Evolutionary conservation across 1,140 invertebrate genomes (phyloP).

Genomic region (Copidosoma floridanum): DNA sequence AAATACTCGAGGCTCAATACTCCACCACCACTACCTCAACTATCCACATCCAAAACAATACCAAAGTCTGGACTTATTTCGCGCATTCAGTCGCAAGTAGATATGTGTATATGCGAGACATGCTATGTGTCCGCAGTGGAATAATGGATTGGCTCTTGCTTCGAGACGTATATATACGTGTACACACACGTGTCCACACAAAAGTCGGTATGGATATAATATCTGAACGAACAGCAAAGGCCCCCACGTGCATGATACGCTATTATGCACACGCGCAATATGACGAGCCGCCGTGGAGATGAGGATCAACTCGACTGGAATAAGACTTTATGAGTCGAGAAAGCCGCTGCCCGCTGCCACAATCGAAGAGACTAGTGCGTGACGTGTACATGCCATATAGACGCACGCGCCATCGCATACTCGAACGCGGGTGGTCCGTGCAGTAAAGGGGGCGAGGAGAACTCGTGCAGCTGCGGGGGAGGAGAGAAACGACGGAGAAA

Average conservation of each 20-base stretch:
- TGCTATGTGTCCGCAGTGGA: constrained; percentile 33
- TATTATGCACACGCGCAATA: constrained; percentile 38
- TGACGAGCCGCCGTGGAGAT: constrained; percentile 32
- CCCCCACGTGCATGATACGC: constrained; percentile 22
- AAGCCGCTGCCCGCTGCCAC: too few species aligned
- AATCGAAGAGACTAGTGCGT: too few species aligned
- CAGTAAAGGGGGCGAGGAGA: background rate
- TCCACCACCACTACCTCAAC: too few species aligned
- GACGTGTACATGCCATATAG: too few species aligned
- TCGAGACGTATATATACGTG: background rate
- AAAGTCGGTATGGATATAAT: constrained; percentile 31
- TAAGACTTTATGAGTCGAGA: constrained; percentile 43
- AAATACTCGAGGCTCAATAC: too few species aligned
- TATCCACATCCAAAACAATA: too few species aligned
- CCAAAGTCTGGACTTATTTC: too few species aligned
- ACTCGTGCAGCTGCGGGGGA: too few species aligned
- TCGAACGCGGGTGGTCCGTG: constrained; percentile 3
- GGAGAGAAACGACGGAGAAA: too few species aligned
- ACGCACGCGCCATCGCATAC: background rate
- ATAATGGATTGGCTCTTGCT: constrained; percentile 47
- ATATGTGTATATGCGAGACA: too few species aligned
- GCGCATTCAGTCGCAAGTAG: too few species aligned
- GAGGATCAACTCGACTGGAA: constrained; percentile 44
- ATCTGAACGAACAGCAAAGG: constrained; percentile 3
- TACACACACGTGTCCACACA: background rate